Evolutionary conservation across 2,888 invertebrate species (phyloP).

Genomic region (Agrilus cyanescens): DNA sequence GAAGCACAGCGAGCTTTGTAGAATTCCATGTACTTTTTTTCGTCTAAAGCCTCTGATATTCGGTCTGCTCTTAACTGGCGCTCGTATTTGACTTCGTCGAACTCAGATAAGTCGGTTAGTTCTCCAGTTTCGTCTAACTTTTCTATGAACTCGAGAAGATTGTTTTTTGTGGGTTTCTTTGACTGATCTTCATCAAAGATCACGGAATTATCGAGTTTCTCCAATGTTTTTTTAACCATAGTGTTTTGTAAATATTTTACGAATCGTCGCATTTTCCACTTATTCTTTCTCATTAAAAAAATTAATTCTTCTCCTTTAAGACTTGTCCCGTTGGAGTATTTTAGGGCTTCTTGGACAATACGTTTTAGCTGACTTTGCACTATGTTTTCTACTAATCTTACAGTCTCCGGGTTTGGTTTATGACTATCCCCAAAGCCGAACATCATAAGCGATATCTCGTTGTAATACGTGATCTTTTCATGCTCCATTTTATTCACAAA

Average conservation of each 20-base stretch:
- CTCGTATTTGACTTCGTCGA: constrained; percentile 45
- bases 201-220: constrained; percentile 27
- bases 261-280: constrained; percentile 61
- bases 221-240: constrained; percentile 36
- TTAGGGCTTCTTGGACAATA: constrained; percentile 64
- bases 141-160: constrained; percentile 41
- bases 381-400: constrained; percentile 72
- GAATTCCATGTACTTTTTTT: constrained; percentile 60
- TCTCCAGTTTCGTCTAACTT: constrained; percentile 45
- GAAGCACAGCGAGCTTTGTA: constrained; percentile 67
- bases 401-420: constrained; percentile 69
- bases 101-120: constrained; percentile 39
- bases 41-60: constrained; percentile 44
- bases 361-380: constrained; percentile 68
- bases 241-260: constrained; percentile 58
- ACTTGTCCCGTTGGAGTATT: constrained; percentile 49
- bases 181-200: constrained; percentile 33
- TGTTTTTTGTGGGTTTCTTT: constrained; percentile 38
- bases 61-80: constrained; percentile 50
- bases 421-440: constrained; percentile 87
- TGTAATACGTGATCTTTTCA: constrained; percentile 37
- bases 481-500: constrained; percentile 8
- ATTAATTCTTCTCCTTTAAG: constrained; percentile 53
- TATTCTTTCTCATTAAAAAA: constrained; percentile 73
- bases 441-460: constrained; percentile 79